phyloP scores from a whole-genome alignment of 2,888 invertebrate species.

The Beris morrisii region DNA sequence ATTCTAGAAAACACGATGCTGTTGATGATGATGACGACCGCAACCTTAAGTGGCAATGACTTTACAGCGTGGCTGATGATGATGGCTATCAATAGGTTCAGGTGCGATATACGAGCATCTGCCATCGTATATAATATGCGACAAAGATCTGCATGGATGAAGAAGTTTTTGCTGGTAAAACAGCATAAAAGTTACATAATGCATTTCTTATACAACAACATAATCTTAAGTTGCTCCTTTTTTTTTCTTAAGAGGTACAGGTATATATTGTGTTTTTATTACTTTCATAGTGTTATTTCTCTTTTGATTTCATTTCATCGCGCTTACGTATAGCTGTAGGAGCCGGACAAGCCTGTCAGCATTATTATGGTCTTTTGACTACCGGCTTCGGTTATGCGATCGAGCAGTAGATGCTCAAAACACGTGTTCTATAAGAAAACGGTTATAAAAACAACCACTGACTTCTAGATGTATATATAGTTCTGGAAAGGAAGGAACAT shows the following conservation, averaged over 20 bases:
- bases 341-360: not conserved
- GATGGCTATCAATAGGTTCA: slow-evolving; percentile 18
- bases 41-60: slow-evolving; percentile 27
- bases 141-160: slow-evolving; percentile 6
- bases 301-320: slow-evolving; percentile 1
- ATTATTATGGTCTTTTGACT: not conserved
- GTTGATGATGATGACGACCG: slow-evolving; percentile 8
- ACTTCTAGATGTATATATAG: not conserved
- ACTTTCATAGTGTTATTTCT: not conserved
- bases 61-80: not conserved
- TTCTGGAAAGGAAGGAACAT: not conserved
- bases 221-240: not conserved
- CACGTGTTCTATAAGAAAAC: slow-evolving; percentile 21
- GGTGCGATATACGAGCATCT: slow-evolving; percentile 1
- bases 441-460: not conserved
- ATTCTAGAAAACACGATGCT: no score
- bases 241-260: no score
- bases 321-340: not conserved
- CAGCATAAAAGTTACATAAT: slow-evolving; percentile 1
- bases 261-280: no score
- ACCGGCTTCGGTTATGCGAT: not conserved
- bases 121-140: not conserved
- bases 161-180: slow-evolving; percentile 5
- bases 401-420: slow-evolving; percentile 24
- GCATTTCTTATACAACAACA: not conserved